These are phyloP conservation scores for Acanthopleura granulata DNA, from an alignment of 2,888 invertebrate species.

Conservation along the genomic window DNA sequence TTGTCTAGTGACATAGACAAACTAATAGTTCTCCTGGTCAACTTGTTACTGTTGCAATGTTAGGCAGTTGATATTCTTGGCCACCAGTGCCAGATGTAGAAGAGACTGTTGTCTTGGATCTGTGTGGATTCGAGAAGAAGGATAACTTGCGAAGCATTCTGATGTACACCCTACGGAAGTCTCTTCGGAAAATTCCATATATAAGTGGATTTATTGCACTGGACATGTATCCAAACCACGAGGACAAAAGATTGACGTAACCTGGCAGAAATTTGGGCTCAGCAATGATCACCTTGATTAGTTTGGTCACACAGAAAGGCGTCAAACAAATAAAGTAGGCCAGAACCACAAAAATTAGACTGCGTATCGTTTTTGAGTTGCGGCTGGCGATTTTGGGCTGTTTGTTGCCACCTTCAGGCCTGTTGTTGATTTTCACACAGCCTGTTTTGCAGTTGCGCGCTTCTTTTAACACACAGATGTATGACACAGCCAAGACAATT, in stretches of 20 bases:
- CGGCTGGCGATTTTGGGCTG: slow-evolving; percentile 8
- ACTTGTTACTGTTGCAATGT: no score
- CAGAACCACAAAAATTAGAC: slow-evolving; percentile 61
- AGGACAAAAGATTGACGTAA: slow-evolving; percentile 54
- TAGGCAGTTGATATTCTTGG: no score
- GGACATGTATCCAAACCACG: slow-evolving; percentile 58
- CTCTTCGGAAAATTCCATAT: slow-evolving; percentile 64
- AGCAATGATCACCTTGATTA: slow-evolving; percentile 55
- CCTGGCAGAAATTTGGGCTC: slow-evolving; percentile 46
- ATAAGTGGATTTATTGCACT: slow-evolving; percentile 67
- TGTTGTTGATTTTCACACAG: neutral
- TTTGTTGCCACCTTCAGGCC: neutral
- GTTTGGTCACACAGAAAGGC: slow-evolving; percentile 67
- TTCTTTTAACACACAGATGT: slow-evolving; percentile 41
- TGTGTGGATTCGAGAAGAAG: neutral
- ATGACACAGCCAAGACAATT: slow-evolving; percentile 49
- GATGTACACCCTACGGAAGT: slow-evolving; percentile 53
- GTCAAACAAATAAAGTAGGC: slow-evolving; percentile 67
- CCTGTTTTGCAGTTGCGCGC: neutral
- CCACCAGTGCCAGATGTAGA: neutral
- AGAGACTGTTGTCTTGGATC: neutral
- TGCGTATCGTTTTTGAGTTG: slow-evolving; percentile 39
- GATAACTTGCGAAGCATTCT: neutral
- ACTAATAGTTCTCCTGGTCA: no score
- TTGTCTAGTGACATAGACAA: no score